phyloP scores from a whole-genome alignment of 2,888 invertebrate genomes.

The Pachydiplax longipennis region DNA sequence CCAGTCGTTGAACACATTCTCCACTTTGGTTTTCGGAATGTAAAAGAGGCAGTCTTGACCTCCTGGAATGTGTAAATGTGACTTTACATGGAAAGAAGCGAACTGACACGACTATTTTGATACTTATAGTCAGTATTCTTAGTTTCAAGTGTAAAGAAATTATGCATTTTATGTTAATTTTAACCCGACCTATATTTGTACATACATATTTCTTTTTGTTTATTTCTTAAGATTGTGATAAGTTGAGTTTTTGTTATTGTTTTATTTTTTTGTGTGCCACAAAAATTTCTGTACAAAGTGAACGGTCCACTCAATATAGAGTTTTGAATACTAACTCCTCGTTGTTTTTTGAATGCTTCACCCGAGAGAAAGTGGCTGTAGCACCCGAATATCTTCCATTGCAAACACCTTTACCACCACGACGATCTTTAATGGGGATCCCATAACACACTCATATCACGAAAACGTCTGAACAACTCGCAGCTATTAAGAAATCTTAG shows the following conservation, averaged over 20 bases:
- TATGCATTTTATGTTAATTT: slow-evolving; percentile 43
- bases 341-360: background rate
- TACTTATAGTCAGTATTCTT: slow-evolving; percentile 35
- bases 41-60: background rate
- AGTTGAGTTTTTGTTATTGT: slow-evolving; percentile 45
- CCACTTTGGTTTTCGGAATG: background rate
- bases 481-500: no score
- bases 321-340: slow-evolving; percentile 34
- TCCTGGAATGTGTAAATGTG: background rate
- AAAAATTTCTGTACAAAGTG: slow-evolving; percentile 44
- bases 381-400: no score
- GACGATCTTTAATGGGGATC: no score
- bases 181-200: slow-evolving; percentile 22
- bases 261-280: slow-evolving; percentile 43
- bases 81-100: background rate
- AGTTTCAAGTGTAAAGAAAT: background rate
- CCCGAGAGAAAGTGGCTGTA: background rate
- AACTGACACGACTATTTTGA: slow-evolving; percentile 24
- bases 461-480: no score
- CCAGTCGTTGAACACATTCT: background rate
- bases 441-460: no score
- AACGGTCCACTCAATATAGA: slow-evolving; percentile 41
- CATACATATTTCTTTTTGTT: slow-evolving; percentile 33
- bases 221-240: slow-evolving; percentile 43
- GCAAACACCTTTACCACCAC: no score